These are phyloP conservation scores for Muscicapa comitata DNA, from an alignment of 2,797 vertebrate species.

Conservation along the genomic window DNA sequence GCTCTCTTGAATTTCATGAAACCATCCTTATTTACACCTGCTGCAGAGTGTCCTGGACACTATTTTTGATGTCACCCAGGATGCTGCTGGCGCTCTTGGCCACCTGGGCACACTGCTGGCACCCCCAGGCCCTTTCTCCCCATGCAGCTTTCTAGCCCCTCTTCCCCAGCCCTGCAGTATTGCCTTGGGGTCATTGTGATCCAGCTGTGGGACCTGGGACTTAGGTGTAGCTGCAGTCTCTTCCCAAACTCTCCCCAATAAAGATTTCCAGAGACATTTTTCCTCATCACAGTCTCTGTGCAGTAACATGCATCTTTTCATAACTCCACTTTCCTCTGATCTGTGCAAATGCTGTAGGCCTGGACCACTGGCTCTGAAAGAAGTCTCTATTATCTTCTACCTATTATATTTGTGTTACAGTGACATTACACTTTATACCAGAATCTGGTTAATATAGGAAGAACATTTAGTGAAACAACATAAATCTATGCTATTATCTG, in stretches of 20 bases:
- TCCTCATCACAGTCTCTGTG: not conserved
- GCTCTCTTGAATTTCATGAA: not conserved
- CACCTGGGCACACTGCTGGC: not conserved
- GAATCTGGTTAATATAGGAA: not conserved
- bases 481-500: not conserved
- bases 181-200: not conserved
- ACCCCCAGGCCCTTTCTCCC: not conserved
- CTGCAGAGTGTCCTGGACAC: not conserved
- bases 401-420: not conserved
- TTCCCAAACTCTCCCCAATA: not conserved
- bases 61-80: not conserved
- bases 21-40: not conserved
- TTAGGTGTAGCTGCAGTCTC: not conserved
- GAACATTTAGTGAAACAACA: not conserved
- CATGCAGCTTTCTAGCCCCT: not conserved
- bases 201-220: fast-evolving
- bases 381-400: not conserved
- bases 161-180: not conserved
- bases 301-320: not conserved
- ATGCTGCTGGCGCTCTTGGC: not conserved
- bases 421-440: not conserved
- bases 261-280: not conserved
- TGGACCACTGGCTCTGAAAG: not conserved
- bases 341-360: not conserved
- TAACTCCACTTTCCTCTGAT: not conserved